Conservation (phyloP, 2,113 vertebrate species). For the Cyprinus carpio region DNA sequence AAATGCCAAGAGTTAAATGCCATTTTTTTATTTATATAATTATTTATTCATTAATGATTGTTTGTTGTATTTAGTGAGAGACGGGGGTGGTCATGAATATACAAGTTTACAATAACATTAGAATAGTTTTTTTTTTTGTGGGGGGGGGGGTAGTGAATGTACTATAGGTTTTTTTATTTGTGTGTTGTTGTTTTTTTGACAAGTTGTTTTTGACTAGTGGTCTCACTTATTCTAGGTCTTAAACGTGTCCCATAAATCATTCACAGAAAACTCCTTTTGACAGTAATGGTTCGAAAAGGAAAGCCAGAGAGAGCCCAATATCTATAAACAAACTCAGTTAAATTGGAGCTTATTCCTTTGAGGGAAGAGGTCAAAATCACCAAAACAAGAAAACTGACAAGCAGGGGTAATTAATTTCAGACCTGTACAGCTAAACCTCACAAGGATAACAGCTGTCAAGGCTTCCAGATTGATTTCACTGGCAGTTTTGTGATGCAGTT, state of each 20-base stretch:
- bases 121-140: no score
- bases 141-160: no score
- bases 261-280: not conserved
- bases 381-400: constrained; percentile 5
- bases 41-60: not conserved
- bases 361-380: not conserved
- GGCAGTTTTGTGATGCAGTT: not conserved
- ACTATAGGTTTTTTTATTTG: no score
- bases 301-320: not conserved
- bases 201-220: not conserved
- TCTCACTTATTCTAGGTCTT: not conserved
- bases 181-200: no score
- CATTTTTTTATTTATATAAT: not conserved
- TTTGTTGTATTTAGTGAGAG: not conserved
- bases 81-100: not conserved
- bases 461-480: not conserved
- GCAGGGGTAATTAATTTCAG: not conserved
- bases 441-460: not conserved
- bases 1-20: not conserved
- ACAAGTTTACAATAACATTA: not conserved
- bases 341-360: not conserved
- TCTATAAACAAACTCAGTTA: not conserved
- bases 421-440: not conserved
- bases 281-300: not conserved
- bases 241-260: not conserved